These are phyloP conservation scores for Alaudala cheleensis DNA, from an alignment of 2,113 vertebrate species.

Conservation along the genomic window DNA sequence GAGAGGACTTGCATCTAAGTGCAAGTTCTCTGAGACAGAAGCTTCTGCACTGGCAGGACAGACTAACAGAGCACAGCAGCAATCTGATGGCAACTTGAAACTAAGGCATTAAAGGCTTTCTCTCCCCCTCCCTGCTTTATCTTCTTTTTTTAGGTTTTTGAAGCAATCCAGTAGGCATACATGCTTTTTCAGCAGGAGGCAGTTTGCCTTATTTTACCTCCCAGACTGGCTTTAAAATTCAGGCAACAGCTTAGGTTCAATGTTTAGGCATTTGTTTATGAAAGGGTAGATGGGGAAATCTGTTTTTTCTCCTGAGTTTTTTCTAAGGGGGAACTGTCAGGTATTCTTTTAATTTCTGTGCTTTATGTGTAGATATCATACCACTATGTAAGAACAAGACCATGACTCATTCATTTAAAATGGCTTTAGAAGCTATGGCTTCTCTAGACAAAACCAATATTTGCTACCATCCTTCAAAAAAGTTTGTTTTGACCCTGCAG, in stretches of 20 bases:
- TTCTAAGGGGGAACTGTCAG: fast-evolving
- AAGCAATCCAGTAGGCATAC: neutral
- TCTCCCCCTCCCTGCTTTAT: fast-evolving
- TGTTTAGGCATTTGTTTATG: neutral
- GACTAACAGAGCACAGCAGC: neutral
- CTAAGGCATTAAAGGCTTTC: neutral
- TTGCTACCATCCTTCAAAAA: neutral
- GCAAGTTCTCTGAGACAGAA: neutral
- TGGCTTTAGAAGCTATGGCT: neutral
- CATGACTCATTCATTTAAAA: neutral
- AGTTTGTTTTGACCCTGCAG: neutral
- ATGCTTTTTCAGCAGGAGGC: neutral
- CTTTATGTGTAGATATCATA: neutral
- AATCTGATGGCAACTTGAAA: neutral
- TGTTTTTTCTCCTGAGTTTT: neutral
- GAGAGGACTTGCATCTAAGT: neutral
- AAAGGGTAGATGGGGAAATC: neutral
- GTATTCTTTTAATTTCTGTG: neutral
- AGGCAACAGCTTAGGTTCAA: neutral
- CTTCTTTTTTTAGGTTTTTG: neutral
- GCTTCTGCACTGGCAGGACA: neutral
- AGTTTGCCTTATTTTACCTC: neutral
- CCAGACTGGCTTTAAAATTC: neutral
- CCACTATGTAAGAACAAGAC: neutral
- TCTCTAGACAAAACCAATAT: neutral